A percentile compares a stretch with the other conserved stretches of the same genome.
phyloP scores from a whole-genome alignment of 1,140 invertebrate genomes.

The Zophobas morio region DNA sequence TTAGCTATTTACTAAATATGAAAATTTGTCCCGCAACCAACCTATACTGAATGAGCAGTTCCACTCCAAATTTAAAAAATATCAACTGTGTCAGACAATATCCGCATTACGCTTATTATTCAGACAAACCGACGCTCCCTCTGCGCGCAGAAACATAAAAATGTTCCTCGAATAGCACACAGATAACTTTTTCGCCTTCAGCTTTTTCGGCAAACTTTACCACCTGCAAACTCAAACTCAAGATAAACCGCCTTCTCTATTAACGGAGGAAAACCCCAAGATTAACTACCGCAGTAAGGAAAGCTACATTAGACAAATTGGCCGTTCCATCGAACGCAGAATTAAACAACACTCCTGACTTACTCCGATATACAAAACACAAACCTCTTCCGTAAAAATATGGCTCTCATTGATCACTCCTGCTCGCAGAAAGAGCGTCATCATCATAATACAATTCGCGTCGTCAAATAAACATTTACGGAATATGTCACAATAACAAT shows the following conservation, averaged over 20 bases:
- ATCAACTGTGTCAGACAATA: too few relatives aligned
- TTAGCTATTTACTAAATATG: too few relatives aligned
- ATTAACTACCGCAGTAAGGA: constrained; percentile 17
- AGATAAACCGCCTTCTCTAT: constrained; percentile 17
- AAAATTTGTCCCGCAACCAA: too few relatives aligned
- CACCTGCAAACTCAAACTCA: not conserved
- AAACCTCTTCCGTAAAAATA: constrained; percentile 8
- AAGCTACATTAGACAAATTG: constrained; percentile 41
- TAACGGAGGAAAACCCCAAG: constrained; percentile 16
- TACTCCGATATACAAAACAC: constrained; percentile 6
- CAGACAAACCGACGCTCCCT: too few relatives aligned
- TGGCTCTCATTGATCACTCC: not conserved
- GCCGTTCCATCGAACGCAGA: constrained; percentile 27
- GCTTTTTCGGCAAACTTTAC: not conserved
- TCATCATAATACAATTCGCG: too few relatives aligned
- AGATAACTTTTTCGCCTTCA: not conserved
- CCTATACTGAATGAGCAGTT: too few relatives aligned
- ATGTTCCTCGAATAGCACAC: too few relatives aligned
- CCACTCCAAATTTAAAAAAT: too few relatives aligned
- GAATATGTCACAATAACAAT: not conserved
- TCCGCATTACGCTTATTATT: too few relatives aligned
- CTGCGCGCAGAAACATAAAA: too few relatives aligned
- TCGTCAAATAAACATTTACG: not conserved
- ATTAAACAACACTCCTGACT: constrained; percentile 22
- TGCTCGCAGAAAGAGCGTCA: too few relatives aligned